A percentile compares a stretch with the other conserved stretches of the same genome.
Conservation (phyloP, 2,113 vertebrate genomes). For the Sula dactylatra region DNA sequence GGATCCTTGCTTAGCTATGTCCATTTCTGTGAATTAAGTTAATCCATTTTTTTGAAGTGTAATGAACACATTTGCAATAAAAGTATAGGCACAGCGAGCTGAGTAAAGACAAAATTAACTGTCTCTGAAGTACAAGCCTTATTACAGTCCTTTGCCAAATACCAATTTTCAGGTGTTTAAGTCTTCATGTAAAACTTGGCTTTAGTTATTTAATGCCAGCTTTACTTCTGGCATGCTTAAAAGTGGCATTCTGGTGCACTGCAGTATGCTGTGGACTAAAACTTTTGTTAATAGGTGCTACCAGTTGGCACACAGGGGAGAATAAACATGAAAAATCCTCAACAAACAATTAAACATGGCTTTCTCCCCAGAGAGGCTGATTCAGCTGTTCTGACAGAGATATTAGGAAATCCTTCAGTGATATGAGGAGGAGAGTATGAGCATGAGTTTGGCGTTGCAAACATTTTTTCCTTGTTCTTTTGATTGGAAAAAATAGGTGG, state of each 20-base stretch:
- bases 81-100: background rate
- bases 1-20: background rate
- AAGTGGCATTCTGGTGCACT: background rate
- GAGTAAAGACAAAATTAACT: background rate
- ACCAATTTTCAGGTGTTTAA: background rate
- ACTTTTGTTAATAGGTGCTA: background rate
- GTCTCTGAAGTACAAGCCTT: background rate
- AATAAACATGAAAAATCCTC: background rate
- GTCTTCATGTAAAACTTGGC: background rate
- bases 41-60: background rate
- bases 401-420: background rate
- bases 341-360: background rate
- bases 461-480: background rate
- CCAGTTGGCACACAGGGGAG: background rate
- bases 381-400: background rate
- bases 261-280: background rate
- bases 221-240: background rate
- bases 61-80: background rate
- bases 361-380: background rate
- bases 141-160: background rate
- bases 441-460: background rate
- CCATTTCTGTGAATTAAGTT: background rate
- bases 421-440: background rate
- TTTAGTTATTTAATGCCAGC: background rate
- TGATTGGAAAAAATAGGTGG: background rate